These are phyloP conservation scores for Notechis scutatus DNA, from an alignment of 2,113 vertebrate genomes.

Conservation along the genomic window DNA sequence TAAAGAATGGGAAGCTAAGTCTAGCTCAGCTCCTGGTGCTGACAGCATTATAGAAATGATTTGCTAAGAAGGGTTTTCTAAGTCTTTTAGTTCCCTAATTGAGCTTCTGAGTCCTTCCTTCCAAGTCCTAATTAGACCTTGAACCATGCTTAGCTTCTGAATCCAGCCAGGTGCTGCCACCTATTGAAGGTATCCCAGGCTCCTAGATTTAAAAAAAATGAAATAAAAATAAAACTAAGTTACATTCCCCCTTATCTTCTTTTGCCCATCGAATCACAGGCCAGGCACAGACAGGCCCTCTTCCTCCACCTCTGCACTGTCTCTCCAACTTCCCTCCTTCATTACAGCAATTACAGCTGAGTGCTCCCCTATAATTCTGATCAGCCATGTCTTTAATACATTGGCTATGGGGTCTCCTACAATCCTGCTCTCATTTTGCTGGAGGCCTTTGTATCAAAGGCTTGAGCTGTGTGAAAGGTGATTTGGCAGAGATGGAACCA, in stretches of 20 bases:
- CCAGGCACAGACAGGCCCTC: constrained; percentile 2
- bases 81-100: neutral
- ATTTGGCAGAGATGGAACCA: constrained; percentile 69
- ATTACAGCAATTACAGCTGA: constrained; percentile 55
- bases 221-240: neutral
- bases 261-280: constrained; percentile 1
- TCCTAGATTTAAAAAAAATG: neutral
- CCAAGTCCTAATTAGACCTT: neutral
- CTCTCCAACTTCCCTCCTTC: neutral
- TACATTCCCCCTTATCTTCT: neutral
- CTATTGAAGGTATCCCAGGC: neutral
- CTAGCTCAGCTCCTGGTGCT: neutral
- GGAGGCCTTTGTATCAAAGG: constrained; percentile 67
- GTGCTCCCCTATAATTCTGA: constrained; percentile 58
- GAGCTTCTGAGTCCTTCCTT: neutral
- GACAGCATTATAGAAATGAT: neutral
- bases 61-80: neutral
- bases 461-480: constrained; percentile 69
- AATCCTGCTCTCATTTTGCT: constrained; percentile 70
- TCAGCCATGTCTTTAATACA: constrained; percentile 61
- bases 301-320: neutral
- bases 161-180: neutral
- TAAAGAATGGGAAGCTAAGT: neutral
- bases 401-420: constrained; percentile 59
- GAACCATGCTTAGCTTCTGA: neutral